Base-by-base conservation (phyloP, 2,888 invertebrate species). In the Perizoma flavofasciatum region DNA sequence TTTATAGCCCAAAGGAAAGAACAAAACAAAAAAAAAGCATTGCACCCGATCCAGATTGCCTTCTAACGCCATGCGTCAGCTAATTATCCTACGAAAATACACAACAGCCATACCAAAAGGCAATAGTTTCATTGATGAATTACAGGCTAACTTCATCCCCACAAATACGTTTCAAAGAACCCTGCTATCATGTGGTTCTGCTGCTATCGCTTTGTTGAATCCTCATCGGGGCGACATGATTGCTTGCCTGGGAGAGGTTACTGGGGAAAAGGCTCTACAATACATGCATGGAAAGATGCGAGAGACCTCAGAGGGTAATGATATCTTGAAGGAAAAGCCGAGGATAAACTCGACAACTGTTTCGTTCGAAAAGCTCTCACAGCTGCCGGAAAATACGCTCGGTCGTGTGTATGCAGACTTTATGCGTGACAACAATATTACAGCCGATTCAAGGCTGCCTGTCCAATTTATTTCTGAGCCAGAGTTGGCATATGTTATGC, bases 401-500 rank as follows among this genome's bases (percentile, higher is more conserved):
- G 99, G 99, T 33, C 95, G 95, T 77, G 94, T 95, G 5, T 99
- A 99, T 85, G 94, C 94, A 61, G 93, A 96, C 71, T 99, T 98
- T 86, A 93, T 99, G 74, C 92, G 93, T 59, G 93, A 94, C 62
- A 97, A 98, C 89, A 94, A 96, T 71, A 98, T 99, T 0, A 97
- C 97, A 5, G 98, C 99, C 0, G 99, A 99, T 92, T 96, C 97
- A 39, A 93, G 99, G 65, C 92, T 96, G 68, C 94, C 96, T 10
- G 99, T 99, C 0, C 96, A 96, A 74, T 99, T 98, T 88, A 94
- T 99, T 49, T 95, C 97, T 68, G 97, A 99, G 83, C 89, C 95
- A 1, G 96, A 98, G 66, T 86, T 98, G 71, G 98, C 98, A 5
- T 99, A 99, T 88, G 96, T 99, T 48, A 98, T 99, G 96, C 98